phyloP scores from a whole-genome alignment of 2,888 invertebrate species.

The Eutolmus rufibarbis region DNA sequence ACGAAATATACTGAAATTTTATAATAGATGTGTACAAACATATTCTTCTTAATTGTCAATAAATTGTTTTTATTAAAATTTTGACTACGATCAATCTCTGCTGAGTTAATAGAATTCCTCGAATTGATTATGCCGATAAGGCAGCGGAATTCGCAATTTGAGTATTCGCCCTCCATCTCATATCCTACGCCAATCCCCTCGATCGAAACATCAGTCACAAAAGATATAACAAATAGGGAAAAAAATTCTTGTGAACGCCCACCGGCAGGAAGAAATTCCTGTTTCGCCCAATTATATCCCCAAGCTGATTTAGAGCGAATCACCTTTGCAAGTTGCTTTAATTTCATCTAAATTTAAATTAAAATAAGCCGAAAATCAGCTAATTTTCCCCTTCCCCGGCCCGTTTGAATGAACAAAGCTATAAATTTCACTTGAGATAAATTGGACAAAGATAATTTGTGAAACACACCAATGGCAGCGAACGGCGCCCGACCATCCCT shows the following conservation, averaged over 20 bases:
- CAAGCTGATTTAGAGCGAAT: not conserved
- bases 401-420: not conserved
- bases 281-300: not conserved
- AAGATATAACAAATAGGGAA: not conserved
- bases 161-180: not conserved
- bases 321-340: not conserved
- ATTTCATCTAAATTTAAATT: constrained; percentile 14
- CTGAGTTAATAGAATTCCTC: not conserved
- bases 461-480: not conserved
- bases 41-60: not conserved
- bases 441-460: constrained; percentile 19
- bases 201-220: not conserved
- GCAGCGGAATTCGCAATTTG: not conserved
- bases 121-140: not conserved
- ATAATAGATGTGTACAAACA: not conserved
- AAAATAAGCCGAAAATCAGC: constrained; percentile 17
- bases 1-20: not conserved
- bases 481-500: not conserved
- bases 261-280: not conserved
- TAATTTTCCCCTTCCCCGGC: not conserved
- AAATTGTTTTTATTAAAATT: not conserved
- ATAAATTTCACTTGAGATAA: constrained; percentile 9
- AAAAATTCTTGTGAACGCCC: not conserved
- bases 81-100: not conserved
- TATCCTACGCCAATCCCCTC: not conserved